Percentiles rank a stretch among this genome's conserved stretches.
Evolutionary conservation across 2,888 invertebrate genomes (phyloP).

Genomic region (Drosophila kokeensis): DNA sequence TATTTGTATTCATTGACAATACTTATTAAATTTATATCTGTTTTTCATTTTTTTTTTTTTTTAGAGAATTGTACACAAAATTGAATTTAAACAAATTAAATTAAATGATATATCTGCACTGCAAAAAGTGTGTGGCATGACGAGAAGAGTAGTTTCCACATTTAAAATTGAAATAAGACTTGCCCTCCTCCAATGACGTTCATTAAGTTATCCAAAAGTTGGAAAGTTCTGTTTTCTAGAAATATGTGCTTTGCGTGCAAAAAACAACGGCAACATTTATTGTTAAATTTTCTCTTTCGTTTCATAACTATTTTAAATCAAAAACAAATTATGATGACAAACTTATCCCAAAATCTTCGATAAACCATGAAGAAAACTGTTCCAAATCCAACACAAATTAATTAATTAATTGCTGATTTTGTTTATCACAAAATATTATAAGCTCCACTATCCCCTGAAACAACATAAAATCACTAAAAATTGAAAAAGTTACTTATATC

Average conservation of each 20-base stretch:
- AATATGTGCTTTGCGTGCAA: neutral
- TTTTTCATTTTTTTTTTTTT: too few relatives aligned
- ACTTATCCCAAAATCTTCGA: conserved; percentile 80
- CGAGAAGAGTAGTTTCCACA: too few relatives aligned
- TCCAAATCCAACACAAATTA: conserved; percentile 55
- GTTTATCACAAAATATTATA: neutral
- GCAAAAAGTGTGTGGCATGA: too few relatives aligned
- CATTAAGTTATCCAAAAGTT: too few relatives aligned
- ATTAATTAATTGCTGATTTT: conserved; percentile 22
- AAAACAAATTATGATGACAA: conserved; percentile 48
- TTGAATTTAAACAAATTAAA: too few relatives aligned
- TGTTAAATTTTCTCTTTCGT: neutral
- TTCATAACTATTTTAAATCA: neutral
- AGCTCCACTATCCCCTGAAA: neutral
- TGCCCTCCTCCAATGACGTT: too few relatives aligned
- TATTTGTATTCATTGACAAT: too few relatives aligned
- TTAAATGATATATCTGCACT: too few relatives aligned
- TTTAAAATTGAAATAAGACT: too few relatives aligned
- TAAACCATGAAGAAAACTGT: conserved; percentile 73
- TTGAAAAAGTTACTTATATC: neutral
- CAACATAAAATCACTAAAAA: neutral
- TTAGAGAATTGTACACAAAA: too few relatives aligned
- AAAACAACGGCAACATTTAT: neutral
- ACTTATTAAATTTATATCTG: too few relatives aligned
- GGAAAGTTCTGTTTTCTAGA: neutral